Percentiles rank a stretch among this genome's conserved stretches.
Evolutionary conservation across 2,113 vertebrate genomes (phyloP).

Genomic region (Coregonus clupeaformis): DNA sequence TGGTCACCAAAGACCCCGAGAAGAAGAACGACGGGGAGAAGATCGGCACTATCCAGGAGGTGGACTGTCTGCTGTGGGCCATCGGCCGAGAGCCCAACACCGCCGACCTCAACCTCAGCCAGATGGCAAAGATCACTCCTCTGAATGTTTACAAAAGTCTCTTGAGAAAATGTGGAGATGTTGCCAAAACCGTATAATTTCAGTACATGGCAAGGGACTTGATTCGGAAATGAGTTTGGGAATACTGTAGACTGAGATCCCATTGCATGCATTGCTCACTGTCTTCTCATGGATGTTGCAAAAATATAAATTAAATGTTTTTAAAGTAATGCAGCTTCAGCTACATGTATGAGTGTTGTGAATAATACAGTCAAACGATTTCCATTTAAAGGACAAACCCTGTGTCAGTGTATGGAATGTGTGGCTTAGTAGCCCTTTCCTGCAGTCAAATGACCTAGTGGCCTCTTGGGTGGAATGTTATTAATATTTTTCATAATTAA

Average conservation of each 20-base stretch:
- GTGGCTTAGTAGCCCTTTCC: too few species aligned
- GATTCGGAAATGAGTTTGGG: background rate
- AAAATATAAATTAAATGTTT: background rate
- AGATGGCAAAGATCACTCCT: slow-evolving; percentile 73
- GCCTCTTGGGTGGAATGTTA: too few species aligned
- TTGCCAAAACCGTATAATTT: too few species aligned
- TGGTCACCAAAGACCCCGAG: slow-evolving; percentile 72
- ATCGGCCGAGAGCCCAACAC: slow-evolving; percentile 88
- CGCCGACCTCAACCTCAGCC: slow-evolving; percentile 74
- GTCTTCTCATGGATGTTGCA: background rate
- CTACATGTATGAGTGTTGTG: background rate
- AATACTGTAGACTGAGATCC: background rate
- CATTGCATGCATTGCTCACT: background rate
- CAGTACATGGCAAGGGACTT: too few species aligned
- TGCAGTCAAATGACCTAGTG: too few species aligned
- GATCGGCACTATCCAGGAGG: slow-evolving; percentile 72
- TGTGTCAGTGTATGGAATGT: background rate
- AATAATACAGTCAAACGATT: background rate
- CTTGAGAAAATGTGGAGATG: too few species aligned
- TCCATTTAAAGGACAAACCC: background rate
- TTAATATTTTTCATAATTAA: too few species aligned
- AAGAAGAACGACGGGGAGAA: slow-evolving; percentile 69
- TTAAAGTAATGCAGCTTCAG: too few species aligned
- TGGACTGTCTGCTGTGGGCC: slow-evolving; percentile 95
- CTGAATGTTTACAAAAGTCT: background rate